Evolutionary conservation across 2,888 invertebrate species (phyloP).

Genomic region (Formica aserva): DNA sequence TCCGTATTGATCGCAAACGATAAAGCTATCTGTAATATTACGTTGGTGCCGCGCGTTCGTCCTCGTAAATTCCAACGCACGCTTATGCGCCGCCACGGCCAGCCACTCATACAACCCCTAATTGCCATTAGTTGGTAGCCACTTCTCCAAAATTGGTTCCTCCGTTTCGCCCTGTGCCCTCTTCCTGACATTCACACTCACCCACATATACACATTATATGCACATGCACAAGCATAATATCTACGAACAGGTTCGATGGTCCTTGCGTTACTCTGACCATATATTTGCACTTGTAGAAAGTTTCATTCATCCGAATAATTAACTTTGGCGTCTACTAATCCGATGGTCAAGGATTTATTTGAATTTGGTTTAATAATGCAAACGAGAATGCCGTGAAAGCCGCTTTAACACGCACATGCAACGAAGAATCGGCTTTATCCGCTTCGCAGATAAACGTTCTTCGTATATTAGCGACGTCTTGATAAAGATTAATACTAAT

Average conservation of each 20-base stretch:
- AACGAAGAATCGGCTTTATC: slow-evolving; percentile 14
- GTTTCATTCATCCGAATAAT: slow-evolving; percentile 51
- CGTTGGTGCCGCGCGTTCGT: slow-evolving; percentile 68
- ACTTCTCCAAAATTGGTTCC: slow-evolving; percentile 75
- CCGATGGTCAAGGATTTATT: slow-evolving; percentile 14
- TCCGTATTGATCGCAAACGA: slow-evolving; percentile 55
- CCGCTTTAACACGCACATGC: not conserved
- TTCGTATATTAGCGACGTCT: not conserved
- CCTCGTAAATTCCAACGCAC: slow-evolving; percentile 73
- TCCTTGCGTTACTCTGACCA: not conserved
- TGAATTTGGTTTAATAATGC: not conserved
- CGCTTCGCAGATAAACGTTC: not conserved
- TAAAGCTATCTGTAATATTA: slow-evolving; percentile 60
- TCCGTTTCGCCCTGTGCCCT: slow-evolving; percentile 65
- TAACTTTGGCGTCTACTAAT: slow-evolving; percentile 13
- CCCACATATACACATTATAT: slow-evolving; percentile 18
- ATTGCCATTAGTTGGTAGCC: slow-evolving; percentile 76
- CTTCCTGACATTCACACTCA: slow-evolving; percentile 39
- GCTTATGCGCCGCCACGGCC: slow-evolving; percentile 71
- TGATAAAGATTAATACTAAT: slow-evolving; percentile 32
- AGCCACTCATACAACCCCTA: slow-evolving; percentile 74
- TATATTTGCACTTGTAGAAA: slow-evolving; percentile 53
- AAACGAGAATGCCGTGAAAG: not conserved
- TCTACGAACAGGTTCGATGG: slow-evolving; percentile 1
- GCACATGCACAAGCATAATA: not conserved